Percentiles rank a stretch among this genome's conserved stretches.
phyloP scores from a whole-genome alignment of 2,888 invertebrate species.

The Pristionchus maxplancki region DNA sequence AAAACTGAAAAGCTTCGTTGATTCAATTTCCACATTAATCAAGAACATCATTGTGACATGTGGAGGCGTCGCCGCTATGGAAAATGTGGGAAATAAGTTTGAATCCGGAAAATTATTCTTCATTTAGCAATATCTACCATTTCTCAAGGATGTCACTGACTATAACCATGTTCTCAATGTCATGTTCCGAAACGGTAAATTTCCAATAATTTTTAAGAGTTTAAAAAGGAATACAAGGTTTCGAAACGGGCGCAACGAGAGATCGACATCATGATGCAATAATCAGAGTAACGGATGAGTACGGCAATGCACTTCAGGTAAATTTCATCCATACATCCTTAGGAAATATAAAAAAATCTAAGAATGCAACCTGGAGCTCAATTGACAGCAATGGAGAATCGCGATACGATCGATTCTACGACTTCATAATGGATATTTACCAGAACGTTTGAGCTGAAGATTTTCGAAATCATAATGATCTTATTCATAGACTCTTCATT shows the following conservation, averaged over 20 bases:
- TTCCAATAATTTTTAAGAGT: too few relatives aligned
- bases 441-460: neutral
- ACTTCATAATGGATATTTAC: neutral
- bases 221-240: neutral
- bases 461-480: too few relatives aligned
- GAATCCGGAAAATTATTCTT: too few relatives aligned
- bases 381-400: neutral
- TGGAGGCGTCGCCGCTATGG: neutral
- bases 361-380: neutral
- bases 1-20: neutral
- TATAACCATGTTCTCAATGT: neutral
- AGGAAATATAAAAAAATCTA: neutral
- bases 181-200: neutral
- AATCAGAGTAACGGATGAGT: neutral
- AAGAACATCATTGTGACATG: neutral
- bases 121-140: neutral
- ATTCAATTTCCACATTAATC: neutral
- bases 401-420: neutral
- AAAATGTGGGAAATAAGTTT: neutral
- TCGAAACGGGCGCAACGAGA: neutral
- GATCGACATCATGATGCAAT: neutral
- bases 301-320: neutral
- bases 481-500: neutral
- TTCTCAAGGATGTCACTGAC: slow-evolving; percentile 16
- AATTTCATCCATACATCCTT: neutral